phyloP scores from a whole-genome alignment of 2,113 vertebrate species.

The Platanista minor region DNA sequence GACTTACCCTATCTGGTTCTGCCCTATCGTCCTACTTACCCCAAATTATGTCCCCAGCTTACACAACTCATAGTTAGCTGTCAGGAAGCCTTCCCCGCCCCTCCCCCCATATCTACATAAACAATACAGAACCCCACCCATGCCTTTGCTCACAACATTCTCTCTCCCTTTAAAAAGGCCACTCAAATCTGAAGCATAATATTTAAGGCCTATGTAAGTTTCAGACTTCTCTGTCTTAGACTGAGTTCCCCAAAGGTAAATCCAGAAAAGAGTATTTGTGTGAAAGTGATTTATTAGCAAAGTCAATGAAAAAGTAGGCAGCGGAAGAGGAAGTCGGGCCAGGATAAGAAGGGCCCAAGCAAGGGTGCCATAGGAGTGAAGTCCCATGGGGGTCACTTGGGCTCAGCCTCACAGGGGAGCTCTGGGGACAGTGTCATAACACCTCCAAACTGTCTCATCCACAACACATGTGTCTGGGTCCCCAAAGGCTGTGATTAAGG shows the following conservation, averaged over 20 bases:
- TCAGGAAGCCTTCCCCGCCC: not conserved
- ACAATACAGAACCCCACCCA: not conserved
- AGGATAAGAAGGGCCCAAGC: not conserved
- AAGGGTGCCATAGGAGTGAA: not conserved
- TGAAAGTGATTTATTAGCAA: not conserved
- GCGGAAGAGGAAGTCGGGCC: not conserved
- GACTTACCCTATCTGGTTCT: not conserved
- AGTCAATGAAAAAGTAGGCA: not conserved
- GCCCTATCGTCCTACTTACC: not conserved
- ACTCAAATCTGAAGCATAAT: not conserved
- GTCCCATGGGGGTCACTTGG: not conserved
- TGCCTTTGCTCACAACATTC: not conserved
- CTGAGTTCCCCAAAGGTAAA: not conserved
- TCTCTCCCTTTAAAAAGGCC: not conserved
- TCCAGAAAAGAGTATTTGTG: not conserved
- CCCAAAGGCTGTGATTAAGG: not conserved
- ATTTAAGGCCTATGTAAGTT: not conserved
- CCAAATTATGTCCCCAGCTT: not conserved
- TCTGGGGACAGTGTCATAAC: not conserved
- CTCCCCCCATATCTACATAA: not conserved
- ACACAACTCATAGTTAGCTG: not conserved
- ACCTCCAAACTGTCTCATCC: fast-evolving
- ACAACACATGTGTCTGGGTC: too few species aligned
- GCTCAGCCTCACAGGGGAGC: not conserved
- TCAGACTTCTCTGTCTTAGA: not conserved